Conservation (phyloP, 2,888 invertebrate species). For the Yponomeuta evonymella region DNA sequence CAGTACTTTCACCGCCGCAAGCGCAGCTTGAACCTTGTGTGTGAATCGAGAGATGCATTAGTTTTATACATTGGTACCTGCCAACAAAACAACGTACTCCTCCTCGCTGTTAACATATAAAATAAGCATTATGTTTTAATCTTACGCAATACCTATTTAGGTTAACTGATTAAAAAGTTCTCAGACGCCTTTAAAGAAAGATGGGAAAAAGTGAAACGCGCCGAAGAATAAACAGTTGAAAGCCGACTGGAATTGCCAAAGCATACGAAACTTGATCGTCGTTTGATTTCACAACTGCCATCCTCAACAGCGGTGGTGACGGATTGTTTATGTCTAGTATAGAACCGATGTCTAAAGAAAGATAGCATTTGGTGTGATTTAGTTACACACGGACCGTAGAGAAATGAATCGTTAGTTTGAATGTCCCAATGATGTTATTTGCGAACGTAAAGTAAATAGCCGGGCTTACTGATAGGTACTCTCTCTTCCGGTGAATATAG, state of each 20-base stretch:
- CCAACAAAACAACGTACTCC: not conserved
- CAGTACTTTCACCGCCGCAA: not conserved
- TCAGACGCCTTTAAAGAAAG: conserved; percentile 18
- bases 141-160: not conserved
- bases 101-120: not conserved
- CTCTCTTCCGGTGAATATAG: conserved; percentile 37
- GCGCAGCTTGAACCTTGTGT: conserved; percentile 2
- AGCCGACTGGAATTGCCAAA: conserved; percentile 29
- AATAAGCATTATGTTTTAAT: not conserved
- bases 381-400: not conserved
- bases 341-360: not conserved
- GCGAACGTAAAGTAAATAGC: conserved; percentile 27
- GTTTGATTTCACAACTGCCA: conserved; percentile 37
- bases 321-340: not conserved
- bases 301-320: not conserved
- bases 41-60: not conserved
- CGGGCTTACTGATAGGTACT: conserved; percentile 22
- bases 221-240: conserved; percentile 43
- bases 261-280: conserved; percentile 32
- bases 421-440: conserved; percentile 30
- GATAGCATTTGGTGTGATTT: not conserved
- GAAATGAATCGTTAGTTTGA: conserved; percentile 12
- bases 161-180: not conserved
- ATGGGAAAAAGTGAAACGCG: conserved; percentile 48
- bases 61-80: not conserved